Evolutionary conservation across 2,113 vertebrate species (phyloP).

Genomic region (Osmerus mordax): DNA sequence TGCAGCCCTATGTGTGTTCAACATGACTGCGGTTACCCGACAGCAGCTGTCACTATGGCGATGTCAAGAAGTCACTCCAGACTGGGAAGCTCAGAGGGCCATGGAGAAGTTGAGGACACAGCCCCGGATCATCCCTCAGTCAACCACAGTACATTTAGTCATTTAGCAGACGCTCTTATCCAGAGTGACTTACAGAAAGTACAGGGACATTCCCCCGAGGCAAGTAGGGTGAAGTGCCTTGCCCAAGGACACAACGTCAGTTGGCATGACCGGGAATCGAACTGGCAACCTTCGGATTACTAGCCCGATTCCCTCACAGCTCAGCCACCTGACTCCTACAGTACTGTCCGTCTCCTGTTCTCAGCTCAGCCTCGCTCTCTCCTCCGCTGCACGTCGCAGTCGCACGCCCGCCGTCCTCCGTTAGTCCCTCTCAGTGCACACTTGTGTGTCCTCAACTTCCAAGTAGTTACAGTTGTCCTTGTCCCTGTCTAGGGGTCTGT

Average conservation of each 20-base stretch:
- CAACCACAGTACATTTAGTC: background rate
- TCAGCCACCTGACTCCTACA: no score
- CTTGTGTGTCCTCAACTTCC: no score
- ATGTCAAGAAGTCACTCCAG: background rate
- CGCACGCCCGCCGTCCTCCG: background rate
- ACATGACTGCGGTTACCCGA: no score
- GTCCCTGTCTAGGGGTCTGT: background rate
- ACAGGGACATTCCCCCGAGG: no score
- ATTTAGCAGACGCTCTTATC: no score
- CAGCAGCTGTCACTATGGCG: background rate
- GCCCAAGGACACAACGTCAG: no score
- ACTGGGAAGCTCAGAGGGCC: background rate
- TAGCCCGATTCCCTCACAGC: no score
- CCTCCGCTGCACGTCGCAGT: background rate
- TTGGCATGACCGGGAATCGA: no score
- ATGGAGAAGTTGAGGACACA: background rate
- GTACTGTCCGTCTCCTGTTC: background rate
- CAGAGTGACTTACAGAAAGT: no score
- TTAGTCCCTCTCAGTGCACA: background rate
- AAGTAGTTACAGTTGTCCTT: background rate
- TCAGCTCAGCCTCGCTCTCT: background rate
- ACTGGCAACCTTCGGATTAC: no score
- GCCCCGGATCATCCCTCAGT: background rate
- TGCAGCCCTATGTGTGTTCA: background rate
- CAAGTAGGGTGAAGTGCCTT: no score